Conservation (phyloP, 2,113 vertebrate species). For the Halichoerus grypus region DNA sequence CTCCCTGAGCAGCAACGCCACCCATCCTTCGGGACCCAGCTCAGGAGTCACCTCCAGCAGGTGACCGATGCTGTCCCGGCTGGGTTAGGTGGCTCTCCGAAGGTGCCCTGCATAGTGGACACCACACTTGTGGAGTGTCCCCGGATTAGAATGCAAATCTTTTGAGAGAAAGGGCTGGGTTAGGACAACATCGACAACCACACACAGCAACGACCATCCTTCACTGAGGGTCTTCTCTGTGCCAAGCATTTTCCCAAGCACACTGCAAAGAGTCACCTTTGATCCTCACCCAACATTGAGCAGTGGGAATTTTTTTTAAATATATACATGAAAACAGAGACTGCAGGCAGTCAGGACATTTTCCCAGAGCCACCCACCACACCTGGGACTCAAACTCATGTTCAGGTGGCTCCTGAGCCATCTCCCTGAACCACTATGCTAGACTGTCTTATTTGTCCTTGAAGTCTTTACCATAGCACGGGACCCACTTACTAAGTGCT, state of each 20-base stretch:
- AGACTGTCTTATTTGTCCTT: background rate
- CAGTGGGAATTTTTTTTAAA: background rate
- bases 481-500: background rate
- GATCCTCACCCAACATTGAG: background rate
- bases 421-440: fast-evolving
- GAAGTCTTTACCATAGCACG: no score
- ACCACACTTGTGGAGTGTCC: background rate
- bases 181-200: background rate
- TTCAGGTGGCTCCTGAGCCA: background rate
- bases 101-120: fast-evolving
- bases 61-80: fast-evolving
- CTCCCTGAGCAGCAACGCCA: background rate
- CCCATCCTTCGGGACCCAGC: background rate
- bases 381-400: background rate
- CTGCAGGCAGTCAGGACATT: background rate
- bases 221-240: background rate
- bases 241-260: background rate
- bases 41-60: background rate
- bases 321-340: background rate
- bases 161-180: background rate
- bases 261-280: background rate
- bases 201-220: fast-evolving
- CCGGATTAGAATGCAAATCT: background rate
- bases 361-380: background rate
- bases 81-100: background rate